These are phyloP conservation scores for Homarus gammarus DNA, from an alignment of 2,888 invertebrate genomes.

Conservation along the genomic window DNA sequence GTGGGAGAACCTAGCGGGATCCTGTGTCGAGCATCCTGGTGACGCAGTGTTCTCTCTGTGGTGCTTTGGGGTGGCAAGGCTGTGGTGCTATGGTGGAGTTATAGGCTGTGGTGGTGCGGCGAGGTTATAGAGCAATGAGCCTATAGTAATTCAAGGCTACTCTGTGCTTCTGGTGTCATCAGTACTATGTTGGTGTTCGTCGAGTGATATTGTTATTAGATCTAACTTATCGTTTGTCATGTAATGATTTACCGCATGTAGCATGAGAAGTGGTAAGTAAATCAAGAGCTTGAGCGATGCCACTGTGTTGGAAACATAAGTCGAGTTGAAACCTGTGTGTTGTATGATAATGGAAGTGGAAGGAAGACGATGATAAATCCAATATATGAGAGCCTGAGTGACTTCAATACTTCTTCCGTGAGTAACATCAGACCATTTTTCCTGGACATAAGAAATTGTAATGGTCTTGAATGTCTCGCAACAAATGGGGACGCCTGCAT, in stretches of 20 bases:
- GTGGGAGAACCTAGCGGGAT: not conserved
- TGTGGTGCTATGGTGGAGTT: no score
- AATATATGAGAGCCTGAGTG: conserved; percentile 39
- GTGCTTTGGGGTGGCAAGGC: not conserved
- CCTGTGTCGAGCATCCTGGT: not conserved
- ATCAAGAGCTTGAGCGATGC: not conserved
- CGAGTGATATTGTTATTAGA: no score
- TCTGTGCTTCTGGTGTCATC: no score
- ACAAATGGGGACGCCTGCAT: not conserved
- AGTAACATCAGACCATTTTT: not conserved
- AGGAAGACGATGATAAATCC: conserved; percentile 40
- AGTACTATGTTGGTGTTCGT: no score
- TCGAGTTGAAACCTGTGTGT: not conserved
- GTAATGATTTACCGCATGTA: no score
- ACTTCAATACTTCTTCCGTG: not conserved
- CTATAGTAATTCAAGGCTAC: no score
- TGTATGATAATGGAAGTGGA: not conserved
- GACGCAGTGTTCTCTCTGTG: not conserved
- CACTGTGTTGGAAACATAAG: not conserved
- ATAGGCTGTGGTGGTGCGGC: no score
- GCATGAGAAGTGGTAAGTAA: no score
- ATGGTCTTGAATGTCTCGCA: not conserved
- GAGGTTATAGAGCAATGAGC: no score
- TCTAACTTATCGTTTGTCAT: no score
- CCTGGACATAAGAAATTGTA: not conserved